Evolutionary conservation across 1,140 invertebrate genomes (phyloP).

Genomic region (Magallana angulata): DNA sequence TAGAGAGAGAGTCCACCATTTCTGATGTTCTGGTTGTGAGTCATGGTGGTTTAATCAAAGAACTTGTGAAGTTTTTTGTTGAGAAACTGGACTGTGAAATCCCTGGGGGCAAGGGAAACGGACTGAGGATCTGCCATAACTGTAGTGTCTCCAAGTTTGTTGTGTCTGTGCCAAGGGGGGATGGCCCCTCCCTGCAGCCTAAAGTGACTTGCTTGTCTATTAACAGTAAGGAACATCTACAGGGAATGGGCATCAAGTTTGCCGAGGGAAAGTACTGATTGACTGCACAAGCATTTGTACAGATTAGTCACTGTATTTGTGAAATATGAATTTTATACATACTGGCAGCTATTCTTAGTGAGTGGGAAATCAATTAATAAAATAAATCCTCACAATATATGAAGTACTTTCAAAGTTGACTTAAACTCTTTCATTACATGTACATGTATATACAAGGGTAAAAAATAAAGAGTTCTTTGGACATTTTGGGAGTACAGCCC

Average conservation of each 20-base stretch:
- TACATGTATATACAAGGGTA: too few species aligned
- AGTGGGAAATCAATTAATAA: too few species aligned
- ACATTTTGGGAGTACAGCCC: too few species aligned
- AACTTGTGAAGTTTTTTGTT: constrained; percentile 76
- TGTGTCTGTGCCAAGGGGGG: constrained; percentile 65
- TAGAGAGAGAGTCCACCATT: constrained; percentile 68
- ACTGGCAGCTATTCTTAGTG: too few species aligned
- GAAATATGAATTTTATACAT: too few species aligned
- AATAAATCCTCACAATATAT: too few species aligned
- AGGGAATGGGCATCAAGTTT: constrained; percentile 45
- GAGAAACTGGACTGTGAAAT: constrained; percentile 77
- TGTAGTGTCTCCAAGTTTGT: constrained; percentile 75
- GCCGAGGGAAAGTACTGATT: constrained; percentile 20
- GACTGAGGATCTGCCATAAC: constrained; percentile 76
- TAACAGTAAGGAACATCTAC: constrained; percentile 75
- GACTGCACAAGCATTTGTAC: background rate
- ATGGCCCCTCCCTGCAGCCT: constrained; percentile 45
- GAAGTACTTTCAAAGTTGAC: too few species aligned
- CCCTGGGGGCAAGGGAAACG: constrained; percentile 75
- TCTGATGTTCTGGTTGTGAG: constrained; percentile 78
- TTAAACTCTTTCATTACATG: too few species aligned
- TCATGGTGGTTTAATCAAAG: constrained; percentile 77
- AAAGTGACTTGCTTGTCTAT: constrained; percentile 70
- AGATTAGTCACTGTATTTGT: background rate
- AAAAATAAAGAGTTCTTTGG: too few species aligned